A percentile compares a stretch with the other conserved stretches of the same genome.
These are phyloP conservation scores for Brassicogethes aeneus DNA, from an alignment of 2,888 invertebrate species.

Conservation along the genomic window DNA sequence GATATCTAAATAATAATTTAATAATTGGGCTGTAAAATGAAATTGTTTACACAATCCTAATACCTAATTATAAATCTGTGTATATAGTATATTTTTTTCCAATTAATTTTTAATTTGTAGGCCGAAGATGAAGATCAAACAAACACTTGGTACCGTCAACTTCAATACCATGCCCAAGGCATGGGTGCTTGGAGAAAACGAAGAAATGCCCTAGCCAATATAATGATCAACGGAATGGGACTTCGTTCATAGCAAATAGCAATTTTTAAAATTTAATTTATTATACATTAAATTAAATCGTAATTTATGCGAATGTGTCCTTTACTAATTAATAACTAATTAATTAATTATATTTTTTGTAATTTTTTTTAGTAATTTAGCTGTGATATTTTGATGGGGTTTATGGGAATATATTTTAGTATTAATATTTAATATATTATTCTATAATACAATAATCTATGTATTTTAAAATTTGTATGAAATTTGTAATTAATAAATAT, in stretches of 20 bases:
- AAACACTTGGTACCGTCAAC: constrained; percentile 79
- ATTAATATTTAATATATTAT: constrained; percentile 5
- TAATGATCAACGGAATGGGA: constrained; percentile 86
- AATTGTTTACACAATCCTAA: too few species aligned
- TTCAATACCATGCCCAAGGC: constrained; percentile 86
- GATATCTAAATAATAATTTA: too few species aligned
- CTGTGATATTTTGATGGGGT: constrained; percentile 42
- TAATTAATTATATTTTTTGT: constrained; percentile 5
- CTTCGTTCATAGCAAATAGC: constrained; percentile 30
- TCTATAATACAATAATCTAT: background rate
- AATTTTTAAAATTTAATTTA: constrained; percentile 11
- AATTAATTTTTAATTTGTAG: constrained; percentile 44
- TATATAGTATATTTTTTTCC: too few species aligned
- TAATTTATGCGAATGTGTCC: constrained; percentile 11
- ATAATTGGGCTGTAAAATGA: too few species aligned
- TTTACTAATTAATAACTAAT: constrained; percentile 8
- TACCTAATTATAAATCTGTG: too few species aligned
- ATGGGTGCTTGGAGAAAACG: constrained; percentile 89
- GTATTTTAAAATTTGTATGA: constrained; percentile 1
- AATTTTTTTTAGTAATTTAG: constrained; percentile 37
- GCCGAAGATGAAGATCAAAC: constrained; percentile 83
- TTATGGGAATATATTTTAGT: constrained; percentile 20
- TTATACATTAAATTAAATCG: constrained; percentile 17
- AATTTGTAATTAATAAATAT: constrained; percentile 3
- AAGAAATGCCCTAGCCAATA: constrained; percentile 90